Evolutionary conservation across 2,888 invertebrate species (phyloP).

Genomic region (Pherbina coryleti): DNA sequence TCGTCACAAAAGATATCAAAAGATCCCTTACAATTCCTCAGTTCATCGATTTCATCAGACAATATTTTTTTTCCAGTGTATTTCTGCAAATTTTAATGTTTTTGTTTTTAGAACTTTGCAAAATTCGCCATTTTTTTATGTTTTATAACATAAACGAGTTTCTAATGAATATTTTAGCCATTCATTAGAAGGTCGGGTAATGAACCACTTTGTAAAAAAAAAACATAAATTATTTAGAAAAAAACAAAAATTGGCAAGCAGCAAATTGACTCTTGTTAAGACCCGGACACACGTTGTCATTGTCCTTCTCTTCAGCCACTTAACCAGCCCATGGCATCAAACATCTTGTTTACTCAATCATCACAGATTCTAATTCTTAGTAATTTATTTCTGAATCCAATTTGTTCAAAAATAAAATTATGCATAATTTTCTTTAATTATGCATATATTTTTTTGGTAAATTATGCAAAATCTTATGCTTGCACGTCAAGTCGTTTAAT

Average conservation of each 20-base stretch:
- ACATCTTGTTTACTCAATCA: not conserved
- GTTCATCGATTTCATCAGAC: no score
- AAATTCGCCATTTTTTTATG: not conserved
- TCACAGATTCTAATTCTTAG: not conserved
- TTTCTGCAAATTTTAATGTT: no score
- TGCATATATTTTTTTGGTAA: not conserved
- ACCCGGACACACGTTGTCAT: not conserved
- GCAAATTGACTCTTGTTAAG: not conserved
- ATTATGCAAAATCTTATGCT: not conserved
- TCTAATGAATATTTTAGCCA: not conserved
- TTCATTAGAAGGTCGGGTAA: constrained; percentile 14
- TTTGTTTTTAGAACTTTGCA: not conserved
- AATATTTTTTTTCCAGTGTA: no score
- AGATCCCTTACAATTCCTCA: no score
- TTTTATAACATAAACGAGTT: constrained; percentile 6
- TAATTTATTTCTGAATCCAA: not conserved
- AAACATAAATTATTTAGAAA: not conserved
- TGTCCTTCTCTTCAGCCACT: not conserved
- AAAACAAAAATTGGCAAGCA: no score
- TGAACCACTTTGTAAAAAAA: not conserved
- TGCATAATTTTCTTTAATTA: not conserved
- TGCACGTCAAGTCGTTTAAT: no score
- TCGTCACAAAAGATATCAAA: no score
- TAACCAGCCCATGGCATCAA: not conserved
- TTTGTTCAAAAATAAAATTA: not conserved